These are phyloP conservation scores for Polymixis flavicincta DNA, from an alignment of 2,888 invertebrate genomes.

Conservation along the genomic window DNA sequence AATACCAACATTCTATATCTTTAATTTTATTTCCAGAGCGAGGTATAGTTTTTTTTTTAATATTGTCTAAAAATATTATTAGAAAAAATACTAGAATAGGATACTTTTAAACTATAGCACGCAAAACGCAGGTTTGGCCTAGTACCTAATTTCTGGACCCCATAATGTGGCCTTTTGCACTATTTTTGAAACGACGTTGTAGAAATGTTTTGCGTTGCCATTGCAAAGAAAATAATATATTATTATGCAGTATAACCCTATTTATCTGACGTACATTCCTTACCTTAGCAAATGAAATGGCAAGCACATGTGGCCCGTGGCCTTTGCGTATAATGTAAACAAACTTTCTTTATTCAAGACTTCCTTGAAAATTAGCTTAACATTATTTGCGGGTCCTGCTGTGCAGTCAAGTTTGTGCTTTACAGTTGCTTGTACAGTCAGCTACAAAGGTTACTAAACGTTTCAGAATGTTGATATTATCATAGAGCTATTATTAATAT, in stretches of 20 bases:
- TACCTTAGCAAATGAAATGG: not conserved
- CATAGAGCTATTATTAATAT: not conserved
- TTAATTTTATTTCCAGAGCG: constrained; percentile 15
- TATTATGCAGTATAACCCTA: too few species aligned
- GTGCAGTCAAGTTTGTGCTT: not conserved
- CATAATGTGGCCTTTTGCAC: constrained; percentile 37
- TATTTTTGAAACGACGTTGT: constrained; percentile 7
- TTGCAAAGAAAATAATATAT: not conserved
- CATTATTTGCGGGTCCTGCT: not conserved
- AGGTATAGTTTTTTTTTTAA: not conserved
- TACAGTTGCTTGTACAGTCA: not conserved
- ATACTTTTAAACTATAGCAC: constrained; percentile 22
- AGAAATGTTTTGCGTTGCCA: not conserved
- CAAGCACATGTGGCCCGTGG: not conserved
- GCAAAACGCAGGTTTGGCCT: constrained; percentile 42
- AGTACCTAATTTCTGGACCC: constrained; percentile 24
- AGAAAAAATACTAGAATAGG: constrained; percentile 19
- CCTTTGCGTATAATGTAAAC: not conserved
- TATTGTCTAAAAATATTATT: constrained; percentile 18
- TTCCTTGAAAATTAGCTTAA: not conserved
- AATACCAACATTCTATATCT: constrained; percentile 11
- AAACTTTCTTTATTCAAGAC: not conserved
- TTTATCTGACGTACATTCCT: not conserved
- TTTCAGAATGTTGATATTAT: not conserved
- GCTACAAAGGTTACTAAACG: constrained; percentile 1